phyloP scores from a whole-genome alignment of 2,797 vertebrate genomes.

The Paratrypauchen microcephalus region DNA sequence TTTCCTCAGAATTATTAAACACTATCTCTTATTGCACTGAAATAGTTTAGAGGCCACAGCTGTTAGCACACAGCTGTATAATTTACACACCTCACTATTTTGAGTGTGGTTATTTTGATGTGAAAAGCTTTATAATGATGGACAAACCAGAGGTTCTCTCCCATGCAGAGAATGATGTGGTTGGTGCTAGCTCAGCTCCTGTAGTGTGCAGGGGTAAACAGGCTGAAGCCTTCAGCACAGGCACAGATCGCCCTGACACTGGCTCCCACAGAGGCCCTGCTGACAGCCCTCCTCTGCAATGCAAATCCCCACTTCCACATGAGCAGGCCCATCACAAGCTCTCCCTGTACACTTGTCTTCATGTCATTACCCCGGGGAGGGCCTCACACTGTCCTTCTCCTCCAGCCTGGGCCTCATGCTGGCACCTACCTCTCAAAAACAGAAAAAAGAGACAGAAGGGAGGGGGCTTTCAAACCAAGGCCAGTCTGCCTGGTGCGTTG shows the following conservation, averaged over 20 bases:
- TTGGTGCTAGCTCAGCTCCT: conserved; percentile 54
- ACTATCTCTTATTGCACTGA: conserved; percentile 65
- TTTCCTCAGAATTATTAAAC: conserved; percentile 75
- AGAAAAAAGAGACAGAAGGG: conserved; percentile 5
- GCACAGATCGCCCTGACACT: conserved; percentile 53
- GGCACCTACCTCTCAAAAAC: conserved; percentile 51
- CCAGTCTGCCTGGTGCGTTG: conserved; percentile 36
- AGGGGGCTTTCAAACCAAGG: conserved; percentile 48
- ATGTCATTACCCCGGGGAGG: conserved; percentile 67
- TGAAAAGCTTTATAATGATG: conserved; percentile 39
- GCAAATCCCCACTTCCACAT: conserved; percentile 72
- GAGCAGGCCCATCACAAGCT: conserved; percentile 65
- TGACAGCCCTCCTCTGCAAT: conserved; percentile 72
- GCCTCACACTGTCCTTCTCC: conserved; percentile 42
- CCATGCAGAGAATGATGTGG: conserved; percentile 38
- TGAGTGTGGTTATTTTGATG: conserved; percentile 49
- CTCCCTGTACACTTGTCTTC: conserved; percentile 60
- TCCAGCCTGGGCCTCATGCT: conserved; percentile 44
- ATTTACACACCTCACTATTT: conserved; percentile 52
- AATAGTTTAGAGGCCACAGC: conserved; percentile 70
- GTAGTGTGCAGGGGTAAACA: conserved; percentile 45
- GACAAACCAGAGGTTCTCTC: conserved; percentile 38
- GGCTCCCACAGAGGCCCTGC: conserved; percentile 53
- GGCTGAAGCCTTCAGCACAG: conserved; percentile 56
- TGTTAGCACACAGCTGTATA: conserved; percentile 59